These are phyloP conservation scores for Trissolcus brochymenae DNA, from an alignment of 2,888 invertebrate genomes.

Conservation along the genomic window DNA sequence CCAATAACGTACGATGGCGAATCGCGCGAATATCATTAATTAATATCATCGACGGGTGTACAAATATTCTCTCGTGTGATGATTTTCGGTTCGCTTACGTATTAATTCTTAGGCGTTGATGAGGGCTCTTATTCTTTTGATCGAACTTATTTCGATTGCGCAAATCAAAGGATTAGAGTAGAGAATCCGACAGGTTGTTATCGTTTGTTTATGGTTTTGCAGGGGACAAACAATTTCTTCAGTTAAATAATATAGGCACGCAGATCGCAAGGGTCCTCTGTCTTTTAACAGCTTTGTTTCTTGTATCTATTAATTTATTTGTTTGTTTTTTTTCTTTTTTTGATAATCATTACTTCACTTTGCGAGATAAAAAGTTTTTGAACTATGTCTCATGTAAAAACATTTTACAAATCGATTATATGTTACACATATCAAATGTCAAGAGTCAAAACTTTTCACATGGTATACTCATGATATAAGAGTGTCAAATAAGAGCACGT, in stretches of 20 bases:
- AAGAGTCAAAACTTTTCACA: constrained; percentile 10
- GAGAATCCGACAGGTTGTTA: constrained; percentile 23
- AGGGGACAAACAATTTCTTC: not conserved
- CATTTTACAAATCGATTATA: not conserved
- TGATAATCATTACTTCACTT: not conserved
- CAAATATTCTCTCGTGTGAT: constrained; percentile 50
- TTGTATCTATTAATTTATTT: too few species aligned
- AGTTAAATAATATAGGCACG: constrained; percentile 3
- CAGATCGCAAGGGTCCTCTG: not conserved
- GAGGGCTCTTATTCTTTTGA: constrained; percentile 25
- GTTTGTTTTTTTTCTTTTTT: too few species aligned
- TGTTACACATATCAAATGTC: constrained; percentile 12
- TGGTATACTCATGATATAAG: too few species aligned
- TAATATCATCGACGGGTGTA: constrained; percentile 35
- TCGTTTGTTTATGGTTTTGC: not conserved
- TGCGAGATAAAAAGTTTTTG: too few species aligned
- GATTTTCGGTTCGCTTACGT: constrained; percentile 49
- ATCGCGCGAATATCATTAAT: constrained; percentile 55
- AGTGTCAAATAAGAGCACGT: not conserved
- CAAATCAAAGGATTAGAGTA: constrained; percentile 34
- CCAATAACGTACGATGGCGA: constrained; percentile 46
- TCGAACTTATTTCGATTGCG: constrained; percentile 22
- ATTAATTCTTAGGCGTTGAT: constrained; percentile 49
- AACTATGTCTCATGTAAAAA: constrained; percentile 4
- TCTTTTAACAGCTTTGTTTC: not conserved